Evolutionary conservation across 2,888 invertebrate species (phyloP), one percentile per base, ranked within the genome.

Genomic region (Drymonia ruficornis): DNA sequence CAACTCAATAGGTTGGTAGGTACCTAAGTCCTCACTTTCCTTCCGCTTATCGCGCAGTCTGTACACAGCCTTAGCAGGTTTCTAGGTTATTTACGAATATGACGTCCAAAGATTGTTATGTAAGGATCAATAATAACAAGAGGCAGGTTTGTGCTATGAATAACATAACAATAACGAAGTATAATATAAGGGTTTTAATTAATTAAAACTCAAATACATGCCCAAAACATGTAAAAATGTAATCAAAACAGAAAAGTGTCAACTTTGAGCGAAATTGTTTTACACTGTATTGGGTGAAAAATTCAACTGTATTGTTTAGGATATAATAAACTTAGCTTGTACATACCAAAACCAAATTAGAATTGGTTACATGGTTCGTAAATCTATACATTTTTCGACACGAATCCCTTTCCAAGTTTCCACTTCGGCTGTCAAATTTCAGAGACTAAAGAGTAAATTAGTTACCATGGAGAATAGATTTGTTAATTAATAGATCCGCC

Each of bases 321-420:
- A 19, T 50, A 48, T 29, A 52, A 16, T 31, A 47, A 47, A 18
- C n/a, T 34, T 34, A 18, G 36, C 23, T 48, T 63, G 55, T 72
- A 87, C 86, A 58, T 83, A 90, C 90, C 87, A 91, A 83, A 75
- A 90, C 78, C 70, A 91, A 81, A 77, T 83, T 86, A 72, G 84
- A 62, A 81, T 86, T 89, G 65, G 84, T 61, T 81, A 92, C 78
- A 81, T 86, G 82, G 66, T 83, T 88, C 61, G 87, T 83, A 81
- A 92, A 87, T 91, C 84, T 89, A 63, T 86, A 89, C 92, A 92
- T 92, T 91, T 70, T 91, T 91, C 86, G 86, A 84, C 83, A 85
- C 80, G 79, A 84, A 84, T 78, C 80, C 82, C 83, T 77, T 76
- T 81, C 13, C 36, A 36, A 31, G 31, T n/a, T 16, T 40, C 76